phyloP scores from a whole-genome alignment of 2,888 invertebrate genomes.

The Metallyticus violacea region DNA sequence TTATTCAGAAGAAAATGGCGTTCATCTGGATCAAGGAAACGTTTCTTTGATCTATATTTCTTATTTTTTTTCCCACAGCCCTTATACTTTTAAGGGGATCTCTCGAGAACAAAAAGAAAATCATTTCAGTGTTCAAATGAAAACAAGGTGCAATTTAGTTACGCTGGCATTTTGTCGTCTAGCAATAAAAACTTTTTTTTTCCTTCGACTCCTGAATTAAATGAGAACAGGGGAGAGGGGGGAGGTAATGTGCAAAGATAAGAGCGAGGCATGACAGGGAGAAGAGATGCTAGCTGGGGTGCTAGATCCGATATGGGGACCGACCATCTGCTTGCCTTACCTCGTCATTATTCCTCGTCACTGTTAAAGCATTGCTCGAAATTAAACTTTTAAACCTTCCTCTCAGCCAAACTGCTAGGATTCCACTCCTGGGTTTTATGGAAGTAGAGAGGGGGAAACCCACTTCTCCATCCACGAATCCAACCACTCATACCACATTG shows the following conservation, averaged over 20 bases:
- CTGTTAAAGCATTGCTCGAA: slow-evolving; percentile 5
- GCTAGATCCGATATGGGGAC: background rate
- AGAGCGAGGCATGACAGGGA: background rate
- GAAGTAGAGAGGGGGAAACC: background rate
- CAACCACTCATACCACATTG: background rate
- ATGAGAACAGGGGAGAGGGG: background rate
- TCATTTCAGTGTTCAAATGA: background rate
- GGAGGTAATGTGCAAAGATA: too few relatives aligned
- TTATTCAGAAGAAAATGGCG: too few relatives aligned
- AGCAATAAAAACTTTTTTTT: background rate
- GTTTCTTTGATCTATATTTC: too few relatives aligned
- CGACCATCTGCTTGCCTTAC: background rate
- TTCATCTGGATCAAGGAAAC: too few relatives aligned
- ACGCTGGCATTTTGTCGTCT: background rate
- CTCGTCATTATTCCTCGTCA: slow-evolving; percentile 5
- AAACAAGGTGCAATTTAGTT: background rate
- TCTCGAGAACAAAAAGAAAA: background rate
- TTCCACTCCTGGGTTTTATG: background rate
- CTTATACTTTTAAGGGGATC: background rate
- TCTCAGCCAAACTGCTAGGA: background rate
- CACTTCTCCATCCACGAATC: background rate
- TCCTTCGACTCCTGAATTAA: too few relatives aligned
- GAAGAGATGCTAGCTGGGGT: background rate
- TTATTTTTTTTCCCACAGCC: too few relatives aligned
- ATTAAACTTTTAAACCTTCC: slow-evolving; percentile 8